These are phyloP conservation scores for Haemorhous mexicanus DNA, from an alignment of 2,113 vertebrate genomes.

Conservation along the genomic window DNA sequence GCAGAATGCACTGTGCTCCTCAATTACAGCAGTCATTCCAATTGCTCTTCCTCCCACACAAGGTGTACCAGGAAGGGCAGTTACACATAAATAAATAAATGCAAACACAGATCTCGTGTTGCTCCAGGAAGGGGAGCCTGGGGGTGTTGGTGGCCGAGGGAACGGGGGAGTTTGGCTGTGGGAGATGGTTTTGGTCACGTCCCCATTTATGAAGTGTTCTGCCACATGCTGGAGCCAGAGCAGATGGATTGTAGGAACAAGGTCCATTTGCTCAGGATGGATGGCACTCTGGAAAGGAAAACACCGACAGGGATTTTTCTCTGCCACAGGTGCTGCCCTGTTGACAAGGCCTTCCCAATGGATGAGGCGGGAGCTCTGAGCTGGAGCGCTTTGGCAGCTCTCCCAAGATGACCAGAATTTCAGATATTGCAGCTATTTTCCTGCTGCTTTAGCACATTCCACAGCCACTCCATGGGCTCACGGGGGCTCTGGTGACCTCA, in stretches of 20 bases:
- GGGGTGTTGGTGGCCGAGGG: rapidly evolving
- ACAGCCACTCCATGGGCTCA: rapidly evolving
- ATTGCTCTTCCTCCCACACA: neutral
- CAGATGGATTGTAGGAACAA: neutral
- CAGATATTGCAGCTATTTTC: neutral
- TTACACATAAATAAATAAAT: neutral
- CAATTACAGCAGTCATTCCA: neutral
- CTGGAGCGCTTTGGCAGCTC: neutral
- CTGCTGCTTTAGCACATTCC: neutral
- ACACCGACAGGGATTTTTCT: conserved; percentile 12
- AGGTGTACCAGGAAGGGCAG: neutral
- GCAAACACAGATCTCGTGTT: neutral
- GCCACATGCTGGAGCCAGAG: neutral
- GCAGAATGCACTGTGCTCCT: neutral
- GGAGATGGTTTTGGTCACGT: neutral
- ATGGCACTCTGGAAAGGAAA: neutral
- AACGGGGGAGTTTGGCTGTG: neutral
- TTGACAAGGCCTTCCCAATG: neutral
- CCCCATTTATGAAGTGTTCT: neutral
- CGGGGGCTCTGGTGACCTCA: neutral
- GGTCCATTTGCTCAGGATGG: neutral
- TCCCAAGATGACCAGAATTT: neutral
- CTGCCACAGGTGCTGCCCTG: conserved; percentile 6
- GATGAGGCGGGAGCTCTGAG: neutral
- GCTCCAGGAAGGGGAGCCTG: neutral